Evolutionary conservation across 2,113 vertebrate species (phyloP).

Genomic region (Plestiodon gilberti): DNA sequence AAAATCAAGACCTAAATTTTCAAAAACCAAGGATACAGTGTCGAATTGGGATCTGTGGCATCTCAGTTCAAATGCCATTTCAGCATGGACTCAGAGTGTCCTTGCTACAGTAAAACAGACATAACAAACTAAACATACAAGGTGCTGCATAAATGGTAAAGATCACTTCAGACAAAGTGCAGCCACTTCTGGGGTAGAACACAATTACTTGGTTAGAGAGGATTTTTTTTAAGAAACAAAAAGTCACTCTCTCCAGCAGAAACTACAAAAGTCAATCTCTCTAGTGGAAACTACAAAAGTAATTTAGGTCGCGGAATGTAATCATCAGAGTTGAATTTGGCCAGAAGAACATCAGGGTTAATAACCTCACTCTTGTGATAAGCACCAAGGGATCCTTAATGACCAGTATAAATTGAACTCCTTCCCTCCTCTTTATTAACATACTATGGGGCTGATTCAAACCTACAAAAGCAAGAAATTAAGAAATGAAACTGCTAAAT

Average conservation of each 20-base stretch:
- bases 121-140: background rate
- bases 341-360: conserved; percentile 39
- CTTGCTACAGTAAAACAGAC: background rate
- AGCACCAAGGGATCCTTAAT: conserved; percentile 39
- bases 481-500: conserved; percentile 36
- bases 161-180: background rate
- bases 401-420: conserved; percentile 37
- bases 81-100: background rate
- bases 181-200: background rate
- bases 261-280: conserved; percentile 33
- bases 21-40: background rate
- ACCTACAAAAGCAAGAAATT: conserved; percentile 40
- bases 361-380: conserved; percentile 38
- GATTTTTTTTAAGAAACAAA: background rate
- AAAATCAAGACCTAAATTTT: background rate
- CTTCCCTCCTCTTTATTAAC: conserved; percentile 30
- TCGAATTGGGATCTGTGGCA: background rate
- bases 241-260: conserved; percentile 17
- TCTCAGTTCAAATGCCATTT: background rate
- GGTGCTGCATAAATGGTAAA: background rate
- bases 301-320: conserved; percentile 36
- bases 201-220: background rate
- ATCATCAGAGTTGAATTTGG: conserved; percentile 38
- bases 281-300: conserved; percentile 36
- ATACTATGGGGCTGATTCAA: conserved; percentile 35